Evolutionary conservation across 2,888 invertebrate species (phyloP).

Genomic region (Poecilobothrus nobilitatus): DNA sequence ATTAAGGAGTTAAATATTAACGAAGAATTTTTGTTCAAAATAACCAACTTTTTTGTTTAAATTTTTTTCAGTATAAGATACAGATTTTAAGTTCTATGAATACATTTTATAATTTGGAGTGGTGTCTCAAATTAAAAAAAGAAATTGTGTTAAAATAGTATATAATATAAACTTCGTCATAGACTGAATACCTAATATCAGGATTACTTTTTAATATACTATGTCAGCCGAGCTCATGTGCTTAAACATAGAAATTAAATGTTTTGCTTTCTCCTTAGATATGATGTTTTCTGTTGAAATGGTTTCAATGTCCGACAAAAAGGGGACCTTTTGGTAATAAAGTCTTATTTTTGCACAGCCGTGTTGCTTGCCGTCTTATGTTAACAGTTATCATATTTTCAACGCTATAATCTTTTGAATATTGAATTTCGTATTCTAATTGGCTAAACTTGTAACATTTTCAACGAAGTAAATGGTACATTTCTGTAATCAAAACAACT

Average conservation of each 20-base stretch:
- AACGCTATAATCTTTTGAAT: not conserved
- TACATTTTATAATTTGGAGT: too few relatives aligned
- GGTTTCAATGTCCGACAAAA: conserved; percentile 2
- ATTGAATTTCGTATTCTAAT: conserved; percentile 6
- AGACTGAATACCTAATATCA: conserved; percentile 10
- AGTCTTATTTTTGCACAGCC: not conserved
- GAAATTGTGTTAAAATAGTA: not conserved
- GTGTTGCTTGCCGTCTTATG: not conserved
- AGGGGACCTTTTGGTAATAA: not conserved
- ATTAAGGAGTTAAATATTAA: too few relatives aligned
- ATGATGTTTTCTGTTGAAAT: not conserved
- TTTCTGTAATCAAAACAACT: conserved; percentile 14
- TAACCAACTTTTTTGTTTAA: too few relatives aligned
- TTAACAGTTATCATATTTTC: conserved; percentile 5
- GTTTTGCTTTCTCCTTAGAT: not conserved
- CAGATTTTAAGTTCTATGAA: too few relatives aligned
- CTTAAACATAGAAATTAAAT: conserved; percentile 11
- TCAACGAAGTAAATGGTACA: conserved; percentile 10
- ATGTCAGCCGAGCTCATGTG: conserved; percentile 10
- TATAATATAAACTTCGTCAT: not conserved
- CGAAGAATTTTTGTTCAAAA: too few relatives aligned
- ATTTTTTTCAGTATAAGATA: too few relatives aligned
- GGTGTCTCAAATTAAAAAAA: not conserved
- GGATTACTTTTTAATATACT: conserved; percentile 10
- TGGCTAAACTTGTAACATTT: conserved; percentile 15